Evolutionary conservation across 1,140 invertebrate species (phyloP).

Genomic region (Pinna nobilis): DNA sequence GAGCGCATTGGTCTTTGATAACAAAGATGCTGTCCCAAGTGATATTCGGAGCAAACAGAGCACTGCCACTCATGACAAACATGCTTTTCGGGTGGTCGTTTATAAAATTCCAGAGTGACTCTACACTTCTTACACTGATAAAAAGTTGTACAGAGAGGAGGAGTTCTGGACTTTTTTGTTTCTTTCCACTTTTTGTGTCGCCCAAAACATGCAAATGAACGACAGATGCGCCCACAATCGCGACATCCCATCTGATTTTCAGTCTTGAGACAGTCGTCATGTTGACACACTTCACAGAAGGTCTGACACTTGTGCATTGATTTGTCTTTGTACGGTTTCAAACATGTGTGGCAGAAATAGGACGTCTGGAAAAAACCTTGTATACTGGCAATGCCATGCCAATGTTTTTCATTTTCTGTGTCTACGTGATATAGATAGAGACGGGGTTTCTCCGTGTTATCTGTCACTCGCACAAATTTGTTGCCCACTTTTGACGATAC

Average conservation of each 20-base stretch:
- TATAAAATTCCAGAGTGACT: background rate
- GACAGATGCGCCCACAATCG: conserved; percentile 13
- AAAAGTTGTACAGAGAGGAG: conserved; percentile 5
- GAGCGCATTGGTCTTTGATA: background rate
- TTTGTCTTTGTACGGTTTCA: conserved; percentile 25
- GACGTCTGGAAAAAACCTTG: conserved; percentile 21
- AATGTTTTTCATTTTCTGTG: conserved; percentile 12
- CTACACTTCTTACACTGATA: conserved; percentile 29
- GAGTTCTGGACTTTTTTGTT: background rate
- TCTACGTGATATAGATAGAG: conserved; percentile 31
- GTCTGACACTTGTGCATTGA: conserved; percentile 3
- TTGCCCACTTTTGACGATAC: conserved; percentile 28
- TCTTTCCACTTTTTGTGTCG: background rate
- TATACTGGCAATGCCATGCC: conserved; percentile 19
- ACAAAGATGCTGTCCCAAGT: conserved; percentile 5
- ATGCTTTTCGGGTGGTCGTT: conserved; percentile 15
- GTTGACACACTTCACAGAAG: conserved; percentile 9
- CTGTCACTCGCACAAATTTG: conserved; percentile 18
- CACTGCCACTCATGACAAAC: conserved; percentile 27
- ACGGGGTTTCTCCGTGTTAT: background rate
- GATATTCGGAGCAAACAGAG: conserved; percentile 13
- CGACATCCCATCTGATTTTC: conserved; percentile 1
- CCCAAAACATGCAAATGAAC: conserved; percentile 3
- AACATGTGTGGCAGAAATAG: conserved; percentile 26
- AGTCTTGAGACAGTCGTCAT: background rate